A percentile compares a stretch with the other conserved stretches of the same genome.
These are phyloP conservation scores for Brassicogethes aeneus DNA, from an alignment of 2,888 invertebrate genomes.

Conservation along the genomic window DNA sequence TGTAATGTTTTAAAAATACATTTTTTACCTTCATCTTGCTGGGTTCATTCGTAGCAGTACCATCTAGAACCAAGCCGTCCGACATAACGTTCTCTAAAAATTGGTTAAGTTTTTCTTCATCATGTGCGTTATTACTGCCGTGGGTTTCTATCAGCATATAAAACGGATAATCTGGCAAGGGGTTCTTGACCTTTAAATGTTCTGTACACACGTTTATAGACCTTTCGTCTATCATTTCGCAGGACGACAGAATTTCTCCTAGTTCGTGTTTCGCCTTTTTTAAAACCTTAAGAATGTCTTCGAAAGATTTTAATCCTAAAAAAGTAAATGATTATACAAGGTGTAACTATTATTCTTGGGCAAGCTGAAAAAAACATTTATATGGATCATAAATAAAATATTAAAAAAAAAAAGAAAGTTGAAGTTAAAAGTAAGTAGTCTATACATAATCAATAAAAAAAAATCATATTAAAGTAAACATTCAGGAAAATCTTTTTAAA, in stretches of 20 bases:
- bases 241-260: conserved; percentile 89
- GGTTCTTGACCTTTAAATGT: conserved; percentile 53
- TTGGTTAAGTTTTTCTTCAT: conserved; percentile 73
- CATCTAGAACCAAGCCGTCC: conserved; percentile 65
- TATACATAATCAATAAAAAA: too few relatives aligned
- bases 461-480: too few relatives aligned
- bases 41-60: conserved; percentile 77
- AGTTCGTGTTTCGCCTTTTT: conserved; percentile 63
- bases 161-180: conserved; percentile 61
- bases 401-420: neutral
- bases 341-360: conserved; percentile 18
- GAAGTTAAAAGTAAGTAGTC: too few relatives aligned
- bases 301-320: conserved; percentile 67
- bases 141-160: conserved; percentile 83
- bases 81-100: conserved; percentile 72
- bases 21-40: conserved; percentile 62
- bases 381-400: neutral
- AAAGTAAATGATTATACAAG: conserved; percentile 8
- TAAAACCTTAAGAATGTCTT: conserved; percentile 67
- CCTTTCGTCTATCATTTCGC: conserved; percentile 82
- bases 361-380: conserved; percentile 5
- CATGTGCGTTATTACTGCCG: conserved; percentile 77
- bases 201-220: conserved; percentile 59
- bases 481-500: too few relatives aligned
- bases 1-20: too few relatives aligned